Evolutionary conservation across 1,140 invertebrate genomes (phyloP), one percentile per base, ranked within the genome.

Genomic region (Anoplophora glabripennis): DNA sequence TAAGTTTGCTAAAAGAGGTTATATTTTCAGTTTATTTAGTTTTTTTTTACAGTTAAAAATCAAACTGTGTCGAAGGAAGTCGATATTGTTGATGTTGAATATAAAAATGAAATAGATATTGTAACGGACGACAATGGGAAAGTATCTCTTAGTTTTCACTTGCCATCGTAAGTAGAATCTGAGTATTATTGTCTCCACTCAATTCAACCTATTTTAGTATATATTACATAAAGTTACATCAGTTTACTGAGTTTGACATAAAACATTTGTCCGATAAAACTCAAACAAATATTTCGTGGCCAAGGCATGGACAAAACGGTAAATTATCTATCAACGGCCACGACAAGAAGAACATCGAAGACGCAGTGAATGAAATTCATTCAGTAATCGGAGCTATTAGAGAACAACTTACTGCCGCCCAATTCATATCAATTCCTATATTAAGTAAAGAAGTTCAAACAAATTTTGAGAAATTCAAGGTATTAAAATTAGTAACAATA

Each of bases 361-460:
- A 81, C 28, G 89, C 88, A 7, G 78, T 81, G 63, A 79, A 83
- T 52, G 79, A 87, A 70, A 83, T 92, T 37, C 81, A 88, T 64
- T 72, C 88, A 17, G 75, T 90, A 38, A 78, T 89, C 0, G 81
- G 83, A 54, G 77, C 81, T 55, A 82, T 84, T 3, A 81, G 87
- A 45, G 81, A 83, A 61, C 85, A 81, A 69, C 72, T 84, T 57
- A 73, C 61, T 1, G 77, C 79, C 33, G 89, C 89, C 38, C 90
- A 93, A 77, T 93, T 94, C 72, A 71, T 90, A 36, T 90, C 87
- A 12, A 82, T 92, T 63, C 89, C 89, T n/a, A 66, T 89, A 28
- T 84, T 79, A 63, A 68, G 67, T 40, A 61, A 76, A 4, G 66
- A 77, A 14, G 79, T 92, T 55, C 75, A 81, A 40, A 70, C 79